Evolutionary conservation across 2,797 vertebrate species (phyloP), one percentile per base, ranked within the genome.

Genomic region (Brachyalestes nurse): DNA sequence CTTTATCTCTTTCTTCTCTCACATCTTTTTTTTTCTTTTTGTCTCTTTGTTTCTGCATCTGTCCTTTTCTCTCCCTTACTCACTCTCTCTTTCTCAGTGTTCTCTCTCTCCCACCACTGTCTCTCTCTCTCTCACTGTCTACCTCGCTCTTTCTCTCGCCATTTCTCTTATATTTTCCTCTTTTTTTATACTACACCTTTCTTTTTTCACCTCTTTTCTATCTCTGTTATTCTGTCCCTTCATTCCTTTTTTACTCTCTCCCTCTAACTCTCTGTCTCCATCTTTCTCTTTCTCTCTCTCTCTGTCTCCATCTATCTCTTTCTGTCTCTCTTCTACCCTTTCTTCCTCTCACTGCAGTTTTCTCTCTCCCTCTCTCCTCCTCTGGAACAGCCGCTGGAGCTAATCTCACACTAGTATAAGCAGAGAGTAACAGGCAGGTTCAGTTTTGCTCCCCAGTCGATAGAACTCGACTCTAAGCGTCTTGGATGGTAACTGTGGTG

Each of bases 391-490:
- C 58, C 28, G 84, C 85, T 83, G 77, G 81, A 65, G 65, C 74
- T 79, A 87, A 89, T 89, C 90, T 90, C 89, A 7, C 84, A 69
- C 89, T 89, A 84, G 84, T 89, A 86, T 80, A 88, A 91, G 87
- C 89, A 89, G 88, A 89, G 85, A 90, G 87, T 87, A 90, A 87
- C 80, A 80, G 90, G 83, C 83, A 80, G 86, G 89, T 89, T 87
- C 87, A 87, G 87, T 64, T 38, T 34, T 64, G 28, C 55, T 25
- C 86, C 85, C 86, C 86, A 87, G 89, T 91, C 86, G 10, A 89
- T 85, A 84, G 75, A n/a, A n/a, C n/a, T n/a, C n/a, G n/a, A 87
- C 79, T 67, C 16, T 60, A 55, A 69, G 45, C 40, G 58, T 61
- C 61, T 38, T 40, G 61, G 42, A 71, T 55, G 14, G 42, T 7